Evolutionary conservation across 2,797 vertebrate species (phyloP), one percentile per base, ranked within the genome.

Genomic region (Dromococcyx pavoninus): DNA sequence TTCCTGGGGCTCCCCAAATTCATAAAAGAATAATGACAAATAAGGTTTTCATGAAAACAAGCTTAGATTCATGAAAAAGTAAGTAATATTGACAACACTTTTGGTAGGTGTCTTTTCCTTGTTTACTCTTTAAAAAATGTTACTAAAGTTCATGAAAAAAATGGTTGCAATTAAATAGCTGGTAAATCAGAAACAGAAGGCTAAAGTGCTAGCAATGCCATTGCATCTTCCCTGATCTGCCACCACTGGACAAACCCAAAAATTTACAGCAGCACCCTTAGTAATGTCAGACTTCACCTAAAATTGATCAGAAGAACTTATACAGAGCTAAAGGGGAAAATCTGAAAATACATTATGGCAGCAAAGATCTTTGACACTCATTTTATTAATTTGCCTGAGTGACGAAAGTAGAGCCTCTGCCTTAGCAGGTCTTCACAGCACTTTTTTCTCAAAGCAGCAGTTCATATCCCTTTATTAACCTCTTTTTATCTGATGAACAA

Each of bases 391-490:
- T 57, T 48, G 35, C 13, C 43, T 70, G 23, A 48, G 7, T 39
- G n/a, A 80, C 1, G n/a, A 58, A 81, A 58, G 11, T 33, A 46
- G 18, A 84, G 4, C 4, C 9, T 69, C 11, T 32, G 46, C 9
- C 25, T 77, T 69, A 37, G 5, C 6, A 86, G 60, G 89, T 3
- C 21, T 56, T 76, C 24, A 18, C 13, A 72, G 24, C 39, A 11
- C 1, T 73, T 72, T 89, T 46, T 5, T 44, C 30, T 56, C 70
- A 51, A 57, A 76, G 7, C 35, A 70, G 4, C 0, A 0, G 5
- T 60, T 79, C 2, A 8, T 17, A 39, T 54, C 7, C 5, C 18
- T 87, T 86, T 88, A 46, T 80, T 89, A 82, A 53, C 4, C 4
- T 80, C 30, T 58, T 7, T 76, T 89, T 62, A 53, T 82, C 61